A percentile compares a stretch with the other conserved stretches of the same genome.
Evolutionary conservation across 2,888 invertebrate genomes (phyloP).

Genomic region (Parnassius orleans): DNA sequence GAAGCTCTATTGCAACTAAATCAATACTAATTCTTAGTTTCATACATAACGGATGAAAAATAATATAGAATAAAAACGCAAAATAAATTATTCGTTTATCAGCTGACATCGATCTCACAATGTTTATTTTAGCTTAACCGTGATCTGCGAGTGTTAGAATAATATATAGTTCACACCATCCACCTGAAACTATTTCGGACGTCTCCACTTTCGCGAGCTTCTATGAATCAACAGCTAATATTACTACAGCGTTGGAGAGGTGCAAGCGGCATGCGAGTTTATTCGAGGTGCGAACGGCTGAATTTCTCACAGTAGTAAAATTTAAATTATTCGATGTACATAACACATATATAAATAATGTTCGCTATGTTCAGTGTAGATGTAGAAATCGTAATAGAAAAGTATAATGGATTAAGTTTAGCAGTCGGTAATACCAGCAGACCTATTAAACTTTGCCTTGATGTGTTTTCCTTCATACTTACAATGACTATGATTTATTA

Average conservation of each 20-base stretch:
- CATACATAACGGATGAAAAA: no score
- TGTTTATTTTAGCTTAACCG: constrained; percentile 20
- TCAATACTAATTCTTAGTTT: no score
- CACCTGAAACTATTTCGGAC: constrained; percentile 62
- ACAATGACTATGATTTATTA: no score
- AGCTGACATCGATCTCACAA: not conserved
- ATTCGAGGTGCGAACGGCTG: constrained; percentile 38
- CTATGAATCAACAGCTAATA: constrained; percentile 73
- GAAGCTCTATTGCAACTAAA: no score
- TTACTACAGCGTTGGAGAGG: constrained; percentile 55
- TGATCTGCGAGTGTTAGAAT: constrained; percentile 42
- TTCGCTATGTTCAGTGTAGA: constrained; percentile 47
- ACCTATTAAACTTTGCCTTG: no score
- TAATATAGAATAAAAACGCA: no score
- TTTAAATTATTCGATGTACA: constrained; percentile 22
- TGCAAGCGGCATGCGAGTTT: constrained; percentile 55
- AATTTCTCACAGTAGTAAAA: constrained; percentile 28
- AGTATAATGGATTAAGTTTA: constrained; percentile 41
- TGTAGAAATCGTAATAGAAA: constrained; percentile 50
- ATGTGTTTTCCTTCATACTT: no score
- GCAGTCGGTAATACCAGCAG: constrained; percentile 38
- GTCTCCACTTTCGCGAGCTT: constrained; percentile 46
- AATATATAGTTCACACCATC: constrained; percentile 58
- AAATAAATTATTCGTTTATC: no score
- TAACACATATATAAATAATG: constrained; percentile 40